Evolutionary conservation across 2,797 vertebrate species (phyloP), one percentile per base, ranked within the genome.

Genomic region (Picus viridis): DNA sequence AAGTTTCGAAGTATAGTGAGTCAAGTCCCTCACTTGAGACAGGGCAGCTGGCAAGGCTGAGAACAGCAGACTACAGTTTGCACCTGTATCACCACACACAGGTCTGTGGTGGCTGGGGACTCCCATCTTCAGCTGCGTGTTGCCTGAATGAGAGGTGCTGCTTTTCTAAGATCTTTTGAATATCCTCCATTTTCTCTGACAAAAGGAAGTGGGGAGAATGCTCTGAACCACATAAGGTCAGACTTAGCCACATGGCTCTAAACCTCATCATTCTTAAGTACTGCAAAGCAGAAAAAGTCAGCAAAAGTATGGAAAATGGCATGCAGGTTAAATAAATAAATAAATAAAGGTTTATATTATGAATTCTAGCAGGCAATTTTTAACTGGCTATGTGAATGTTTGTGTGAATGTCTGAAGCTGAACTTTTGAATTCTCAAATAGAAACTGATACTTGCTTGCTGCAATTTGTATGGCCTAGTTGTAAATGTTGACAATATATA

Each of bases 401-500:
- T 12, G 16, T 18, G 58, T 75, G 61, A 72, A 63, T 24, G 19
- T 65, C 72, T 88, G 62, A 90, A 92, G 63, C 7, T 18, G 70
- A 92, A 86, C 74, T 86, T 90, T 49, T 90, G 86, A 91, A 79
- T 68, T 77, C 34, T 69, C 43, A 79, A 29, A 16, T 8, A 93
- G 86, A 88, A 92, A 32, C 27, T 83, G 16, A 39, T 81, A 34
- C 43, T 84, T 86, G 29, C 27, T 88, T 34, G 20, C 24, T 92
- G 23, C 7, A 63, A 12, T 49, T 6, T 56, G 19, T 62, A 49
- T 0, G 1, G 36, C 9, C 56, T 95, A 29, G 10, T 34, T 88
- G 71, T 49, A 79, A 43, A 88, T 88, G 67, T 81, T 78, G n/a
- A 3, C 56, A 88, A 81, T 26, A 78, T 63, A 32, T 73, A 57